A percentile compares a stretch with the other conserved stretches of the same genome.
Conservation (phyloP, 2,113 vertebrate genomes). For the Semnornis frantzii region DNA sequence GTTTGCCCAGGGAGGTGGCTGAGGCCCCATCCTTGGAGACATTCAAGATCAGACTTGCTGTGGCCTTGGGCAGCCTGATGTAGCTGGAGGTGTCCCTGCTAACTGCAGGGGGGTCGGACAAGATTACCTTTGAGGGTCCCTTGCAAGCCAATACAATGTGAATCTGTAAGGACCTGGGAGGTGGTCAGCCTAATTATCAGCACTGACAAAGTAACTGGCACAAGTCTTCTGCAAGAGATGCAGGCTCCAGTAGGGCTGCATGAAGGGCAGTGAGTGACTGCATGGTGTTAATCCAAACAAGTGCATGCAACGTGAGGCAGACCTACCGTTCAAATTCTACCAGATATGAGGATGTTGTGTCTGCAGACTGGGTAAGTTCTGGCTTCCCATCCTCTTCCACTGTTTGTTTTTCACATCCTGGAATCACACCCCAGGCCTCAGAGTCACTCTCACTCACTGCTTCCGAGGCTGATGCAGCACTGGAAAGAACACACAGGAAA, state of each 20-base stretch:
- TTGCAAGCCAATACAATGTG: too few relatives aligned
- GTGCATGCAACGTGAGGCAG: background rate
- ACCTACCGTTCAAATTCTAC: slow-evolving; percentile 83
- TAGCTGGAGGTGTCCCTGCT: too few relatives aligned
- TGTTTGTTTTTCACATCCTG: slow-evolving; percentile 42
- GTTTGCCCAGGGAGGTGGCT: too few relatives aligned
- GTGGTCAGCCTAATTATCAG: background rate
- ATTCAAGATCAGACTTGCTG: too few relatives aligned
- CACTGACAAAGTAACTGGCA: background rate
- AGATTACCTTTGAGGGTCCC: too few relatives aligned
- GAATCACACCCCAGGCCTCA: background rate
- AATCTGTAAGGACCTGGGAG: background rate
- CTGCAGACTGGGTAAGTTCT: background rate
- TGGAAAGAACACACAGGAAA: slow-evolving; percentile 5
- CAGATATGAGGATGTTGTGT: slow-evolving; percentile 63
- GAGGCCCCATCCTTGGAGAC: too few relatives aligned
- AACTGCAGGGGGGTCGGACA: too few relatives aligned
- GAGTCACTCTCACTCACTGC: slow-evolving; percentile 23
- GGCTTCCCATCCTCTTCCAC: slow-evolving; percentile 23
- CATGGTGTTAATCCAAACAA: background rate
- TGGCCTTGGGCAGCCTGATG: too few relatives aligned
- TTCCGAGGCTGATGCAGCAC: background rate
- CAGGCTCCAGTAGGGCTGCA: background rate
- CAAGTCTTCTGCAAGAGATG: background rate
- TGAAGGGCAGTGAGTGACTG: rapidly evolving